A percentile compares a stretch with the other conserved stretches of the same genome.
These are phyloP conservation scores for Drosophila willistoni DNA, from an alignment of 1,140 invertebrate species.

Conservation along the genomic window DNA sequence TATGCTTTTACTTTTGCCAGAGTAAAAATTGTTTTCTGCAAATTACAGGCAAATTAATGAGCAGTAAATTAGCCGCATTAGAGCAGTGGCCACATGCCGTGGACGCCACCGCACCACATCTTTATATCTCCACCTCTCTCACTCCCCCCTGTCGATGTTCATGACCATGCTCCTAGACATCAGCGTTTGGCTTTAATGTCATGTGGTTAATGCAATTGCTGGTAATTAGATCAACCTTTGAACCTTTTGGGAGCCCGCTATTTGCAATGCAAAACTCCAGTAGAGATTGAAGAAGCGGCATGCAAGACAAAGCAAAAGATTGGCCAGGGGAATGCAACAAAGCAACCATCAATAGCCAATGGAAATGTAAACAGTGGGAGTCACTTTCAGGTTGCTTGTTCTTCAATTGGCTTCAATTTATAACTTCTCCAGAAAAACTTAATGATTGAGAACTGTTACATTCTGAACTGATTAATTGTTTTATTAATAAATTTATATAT, in stretches of 20 bases:
- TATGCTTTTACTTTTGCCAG: constrained; percentile 77
- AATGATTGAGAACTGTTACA: too few relatives aligned
- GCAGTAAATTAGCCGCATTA: constrained; percentile 79
- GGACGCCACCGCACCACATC: constrained; percentile 21
- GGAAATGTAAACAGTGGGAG: constrained; percentile 41
- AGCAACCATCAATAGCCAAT: neutral
- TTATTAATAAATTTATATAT: too few relatives aligned
- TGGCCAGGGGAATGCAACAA: neutral
- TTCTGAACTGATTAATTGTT: too few relatives aligned
- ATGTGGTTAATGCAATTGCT: constrained; percentile 38
- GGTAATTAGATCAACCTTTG: constrained; percentile 50
- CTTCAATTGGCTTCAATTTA: too few relatives aligned
- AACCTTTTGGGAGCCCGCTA: constrained; percentile 26
- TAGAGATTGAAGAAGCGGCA: constrained; percentile 26
- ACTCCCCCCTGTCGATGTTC: neutral
- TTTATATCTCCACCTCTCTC: too few relatives aligned
- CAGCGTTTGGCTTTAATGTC: constrained; percentile 26
- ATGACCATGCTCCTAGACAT: constrained; percentile 9
- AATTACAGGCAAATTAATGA: constrained; percentile 76
- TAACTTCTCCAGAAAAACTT: too few relatives aligned
- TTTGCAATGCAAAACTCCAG: constrained; percentile 6
- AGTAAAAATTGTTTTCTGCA: constrained; percentile 67
- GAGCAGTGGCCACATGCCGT: constrained; percentile 44
- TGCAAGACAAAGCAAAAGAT: constrained; percentile 28
- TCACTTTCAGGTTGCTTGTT: neutral